Evolutionary conservation across 2,888 invertebrate genomes (phyloP).

Genomic region (Hermaeophaga mercurialis): DNA sequence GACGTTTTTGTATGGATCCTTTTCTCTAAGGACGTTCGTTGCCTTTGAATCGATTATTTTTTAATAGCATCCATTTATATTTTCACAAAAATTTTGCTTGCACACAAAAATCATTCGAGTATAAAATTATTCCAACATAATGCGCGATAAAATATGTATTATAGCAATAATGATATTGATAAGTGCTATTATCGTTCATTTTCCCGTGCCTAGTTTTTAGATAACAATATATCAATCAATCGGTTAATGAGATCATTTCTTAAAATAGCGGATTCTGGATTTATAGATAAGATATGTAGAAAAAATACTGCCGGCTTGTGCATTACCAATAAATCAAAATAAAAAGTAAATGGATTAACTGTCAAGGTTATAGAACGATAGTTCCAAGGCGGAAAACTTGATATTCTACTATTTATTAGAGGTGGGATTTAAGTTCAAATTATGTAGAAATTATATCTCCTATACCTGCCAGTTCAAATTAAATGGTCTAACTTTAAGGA

Average conservation of each 20-base stretch:
- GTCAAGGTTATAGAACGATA: conserved; percentile 10
- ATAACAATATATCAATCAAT: neutral
- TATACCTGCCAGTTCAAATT: too few relatives aligned
- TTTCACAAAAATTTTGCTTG: too few relatives aligned
- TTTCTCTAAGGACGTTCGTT: too few relatives aligned
- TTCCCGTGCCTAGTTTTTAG: neutral
- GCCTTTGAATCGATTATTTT: too few relatives aligned
- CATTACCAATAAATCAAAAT: conserved; percentile 18
- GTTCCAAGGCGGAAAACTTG: conserved; percentile 16
- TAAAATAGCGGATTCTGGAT: conserved; percentile 5
- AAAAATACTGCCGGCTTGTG: conserved; percentile 10
- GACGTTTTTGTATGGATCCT: too few relatives aligned
- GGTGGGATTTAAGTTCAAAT: neutral
- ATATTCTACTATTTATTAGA: conserved; percentile 15
- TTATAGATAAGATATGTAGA: conserved; percentile 11
- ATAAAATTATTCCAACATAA: neutral
- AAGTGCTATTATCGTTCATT: neutral
- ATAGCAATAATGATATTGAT: neutral
- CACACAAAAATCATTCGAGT: too few relatives aligned
- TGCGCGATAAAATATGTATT: neutral
- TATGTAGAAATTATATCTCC: too few relatives aligned
- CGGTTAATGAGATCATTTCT: conserved; percentile 9
- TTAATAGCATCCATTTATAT: too few relatives aligned
- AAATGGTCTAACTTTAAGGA: too few relatives aligned
- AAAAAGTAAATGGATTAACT: conserved; percentile 19